Conservation (phyloP, 2,797 vertebrate species). For the Microctenopoma steveboyesi region DNA sequence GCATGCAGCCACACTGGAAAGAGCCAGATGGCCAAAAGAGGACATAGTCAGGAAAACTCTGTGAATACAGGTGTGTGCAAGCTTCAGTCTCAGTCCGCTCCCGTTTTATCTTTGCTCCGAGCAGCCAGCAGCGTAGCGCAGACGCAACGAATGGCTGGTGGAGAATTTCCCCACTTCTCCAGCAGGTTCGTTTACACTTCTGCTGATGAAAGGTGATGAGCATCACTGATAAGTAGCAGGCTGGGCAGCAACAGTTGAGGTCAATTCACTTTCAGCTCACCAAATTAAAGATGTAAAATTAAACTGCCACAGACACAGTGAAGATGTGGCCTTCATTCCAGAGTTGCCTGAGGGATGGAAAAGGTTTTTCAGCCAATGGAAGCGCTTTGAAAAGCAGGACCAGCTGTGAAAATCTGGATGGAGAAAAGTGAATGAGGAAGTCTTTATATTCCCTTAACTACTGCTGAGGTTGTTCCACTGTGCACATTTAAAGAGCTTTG, state of each 20-base stretch:
- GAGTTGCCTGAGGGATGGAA: slow-evolving; percentile 40
- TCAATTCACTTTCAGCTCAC: slow-evolving; percentile 61
- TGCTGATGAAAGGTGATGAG: slow-evolving; percentile 54
- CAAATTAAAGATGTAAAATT: slow-evolving; percentile 71
- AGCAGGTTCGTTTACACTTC: slow-evolving; percentile 45
- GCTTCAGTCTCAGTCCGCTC: slow-evolving; percentile 44
- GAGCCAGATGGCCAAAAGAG: slow-evolving; percentile 65
- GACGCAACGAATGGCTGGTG: slow-evolving; percentile 53
- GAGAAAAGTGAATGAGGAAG: slow-evolving; percentile 50
- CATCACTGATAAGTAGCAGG: slow-evolving; percentile 51
- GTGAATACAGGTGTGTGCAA: slow-evolving; percentile 26
- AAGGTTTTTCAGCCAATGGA: slow-evolving; percentile 34
- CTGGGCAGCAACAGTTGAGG: slow-evolving; percentile 55
- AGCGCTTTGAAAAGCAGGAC: slow-evolving; percentile 42
- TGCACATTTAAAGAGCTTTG: slow-evolving; percentile 35
- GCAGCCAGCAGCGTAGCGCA: slow-evolving; percentile 22
- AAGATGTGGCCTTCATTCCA: slow-evolving; percentile 53
- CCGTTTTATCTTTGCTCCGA: slow-evolving; percentile 59
- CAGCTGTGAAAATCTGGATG: slow-evolving; percentile 43
- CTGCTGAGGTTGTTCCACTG: slow-evolving; percentile 34
- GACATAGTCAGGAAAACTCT: slow-evolving; percentile 42
- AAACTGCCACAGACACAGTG: slow-evolving; percentile 51
- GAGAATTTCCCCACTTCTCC: slow-evolving; percentile 58
- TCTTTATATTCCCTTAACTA: slow-evolving; percentile 32
- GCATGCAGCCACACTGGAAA: slow-evolving; percentile 39